Percentiles rank a stretch among this genome's conserved stretches.
Evolutionary conservation across 2,888 invertebrate genomes (phyloP).

Genomic region (Drosophila basisetae): DNA sequence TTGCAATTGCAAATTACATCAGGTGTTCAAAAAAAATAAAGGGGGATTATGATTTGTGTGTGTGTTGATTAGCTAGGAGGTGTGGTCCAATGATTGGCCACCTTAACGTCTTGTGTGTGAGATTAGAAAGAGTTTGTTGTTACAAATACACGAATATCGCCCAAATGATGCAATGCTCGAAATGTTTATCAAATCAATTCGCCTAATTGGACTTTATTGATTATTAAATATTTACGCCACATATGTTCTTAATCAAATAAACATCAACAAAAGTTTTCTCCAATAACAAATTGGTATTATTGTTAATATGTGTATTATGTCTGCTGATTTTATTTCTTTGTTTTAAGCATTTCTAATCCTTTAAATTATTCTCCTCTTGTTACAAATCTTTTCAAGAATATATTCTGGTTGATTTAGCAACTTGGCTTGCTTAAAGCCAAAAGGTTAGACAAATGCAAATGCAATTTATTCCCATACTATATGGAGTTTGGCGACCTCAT

Average conservation of each 20-base stretch:
- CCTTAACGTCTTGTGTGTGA: slow-evolving; percentile 49
- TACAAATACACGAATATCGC: slow-evolving; percentile 4
- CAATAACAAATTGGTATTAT: neutral
- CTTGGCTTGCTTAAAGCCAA: slow-evolving; percentile 43
- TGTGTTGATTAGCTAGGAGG: slow-evolving; percentile 75
- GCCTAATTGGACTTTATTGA: slow-evolving; percentile 17
- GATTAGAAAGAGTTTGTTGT: slow-evolving; percentile 46
- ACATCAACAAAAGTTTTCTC: too few relatives aligned
- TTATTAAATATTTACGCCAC: neutral
- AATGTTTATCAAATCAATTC: slow-evolving; percentile 23
- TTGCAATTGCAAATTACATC: slow-evolving; percentile 78
- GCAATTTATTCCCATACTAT: slow-evolving; percentile 55
- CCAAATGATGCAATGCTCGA: slow-evolving; percentile 29
- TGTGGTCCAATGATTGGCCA: slow-evolving; percentile 70
- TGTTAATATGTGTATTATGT: neutral
- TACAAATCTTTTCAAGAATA: neutral
- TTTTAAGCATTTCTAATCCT: neutral
- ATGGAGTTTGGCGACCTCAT: slow-evolving; percentile 58
- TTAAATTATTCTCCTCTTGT: neutral
- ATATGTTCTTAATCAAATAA: neutral
- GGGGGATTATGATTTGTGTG: slow-evolving; percentile 70
- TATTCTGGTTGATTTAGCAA: neutral
- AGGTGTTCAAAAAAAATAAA: slow-evolving; percentile 57
- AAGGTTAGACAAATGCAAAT: slow-evolving; percentile 79
- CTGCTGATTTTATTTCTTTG: neutral